A percentile compares a stretch with the other conserved stretches of the same genome.
Evolutionary conservation across 2,888 invertebrate genomes (phyloP).

Genomic region (Amiota mariae): DNA sequence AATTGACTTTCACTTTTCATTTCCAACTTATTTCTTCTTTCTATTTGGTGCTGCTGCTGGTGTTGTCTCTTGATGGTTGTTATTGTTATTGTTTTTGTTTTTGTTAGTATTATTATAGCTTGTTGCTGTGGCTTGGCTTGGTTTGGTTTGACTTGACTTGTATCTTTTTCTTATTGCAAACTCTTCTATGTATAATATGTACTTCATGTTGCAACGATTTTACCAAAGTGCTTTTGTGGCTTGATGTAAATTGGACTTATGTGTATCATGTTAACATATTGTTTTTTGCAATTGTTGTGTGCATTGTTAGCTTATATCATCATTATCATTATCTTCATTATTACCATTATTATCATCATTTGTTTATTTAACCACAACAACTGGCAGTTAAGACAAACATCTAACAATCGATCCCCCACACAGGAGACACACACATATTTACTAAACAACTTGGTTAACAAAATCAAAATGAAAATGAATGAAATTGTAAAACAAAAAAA

Average conservation of each 20-base stretch:
- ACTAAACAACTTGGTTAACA: not conserved
- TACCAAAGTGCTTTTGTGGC: conserved; percentile 5
- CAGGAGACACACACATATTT: not conserved
- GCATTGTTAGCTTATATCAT: conserved; percentile 18
- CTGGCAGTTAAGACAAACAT: not conserved
- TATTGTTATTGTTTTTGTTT: conserved; percentile 25
- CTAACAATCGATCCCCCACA: not conserved
- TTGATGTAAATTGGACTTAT: conserved; percentile 19
- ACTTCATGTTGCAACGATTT: too few relatives aligned
- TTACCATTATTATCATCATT: not conserved
- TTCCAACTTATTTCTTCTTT: not conserved
- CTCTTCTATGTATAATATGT: too few relatives aligned
- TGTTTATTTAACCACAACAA: conserved; percentile 32
- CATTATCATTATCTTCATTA: not conserved
- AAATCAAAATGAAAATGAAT: too few relatives aligned
- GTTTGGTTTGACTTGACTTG: too few relatives aligned
- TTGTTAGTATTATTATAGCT: not conserved
- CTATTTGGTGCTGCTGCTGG: not conserved
- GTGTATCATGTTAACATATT: conserved; percentile 16
- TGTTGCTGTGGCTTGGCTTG: conserved; percentile 17
- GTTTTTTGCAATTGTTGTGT: conserved; percentile 3
- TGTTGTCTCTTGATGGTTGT: not conserved
- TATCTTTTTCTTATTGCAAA: too few relatives aligned
- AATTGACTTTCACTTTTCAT: conserved; percentile 47
- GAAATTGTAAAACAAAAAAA: too few relatives aligned